A percentile compares a stretch with the other conserved stretches of the same genome.
These are phyloP conservation scores for Rhynchopsitta pachyrhyncha DNA, from an alignment of 2,113 vertebrate species.

Conservation along the genomic window DNA sequence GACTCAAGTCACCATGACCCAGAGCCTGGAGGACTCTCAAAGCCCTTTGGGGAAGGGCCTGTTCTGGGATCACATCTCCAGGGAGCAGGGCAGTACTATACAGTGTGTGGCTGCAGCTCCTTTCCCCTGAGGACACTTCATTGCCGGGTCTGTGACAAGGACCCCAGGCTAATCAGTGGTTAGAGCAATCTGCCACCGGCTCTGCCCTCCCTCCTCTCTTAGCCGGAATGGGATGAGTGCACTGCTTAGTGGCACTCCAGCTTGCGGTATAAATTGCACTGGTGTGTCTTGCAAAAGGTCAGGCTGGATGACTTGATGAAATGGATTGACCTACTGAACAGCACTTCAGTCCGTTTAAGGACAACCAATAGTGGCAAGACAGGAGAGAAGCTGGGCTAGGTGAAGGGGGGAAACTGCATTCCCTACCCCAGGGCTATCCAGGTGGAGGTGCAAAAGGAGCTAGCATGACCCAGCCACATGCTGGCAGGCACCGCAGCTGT, in stretches of 20 bases:
- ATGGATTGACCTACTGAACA: conserved; percentile 80
- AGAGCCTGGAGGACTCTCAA: not conserved
- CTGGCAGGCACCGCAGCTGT: not conserved
- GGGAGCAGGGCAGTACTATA: rapidly evolving
- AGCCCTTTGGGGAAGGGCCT: not conserved
- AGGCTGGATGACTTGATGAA: conserved; percentile 78
- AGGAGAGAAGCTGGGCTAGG: not conserved
- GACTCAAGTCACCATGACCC: rapidly evolving
- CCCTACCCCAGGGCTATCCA: conserved; percentile 21
- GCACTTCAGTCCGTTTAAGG: conserved; percentile 80
- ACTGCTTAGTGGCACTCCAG: conserved; percentile 39
- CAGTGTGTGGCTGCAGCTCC: not conserved
- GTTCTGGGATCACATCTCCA: not conserved
- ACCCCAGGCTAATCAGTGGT: not conserved
- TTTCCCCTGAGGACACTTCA: not conserved
- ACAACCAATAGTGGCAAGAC: conserved; percentile 68
- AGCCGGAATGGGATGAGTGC: not conserved
- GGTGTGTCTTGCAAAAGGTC: conserved; percentile 79
- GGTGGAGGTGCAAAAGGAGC: too few relatives aligned
- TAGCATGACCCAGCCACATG: rapidly evolving
- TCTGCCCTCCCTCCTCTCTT: conserved; percentile 33
- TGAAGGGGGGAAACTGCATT: not conserved
- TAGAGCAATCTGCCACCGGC: not conserved
- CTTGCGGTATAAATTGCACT: conserved; percentile 79
- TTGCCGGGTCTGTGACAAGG: not conserved